Evolutionary conservation across 2,888 invertebrate species (phyloP), one percentile per base, ranked within the genome.

Genomic region (Watsonalla cultraria): DNA sequence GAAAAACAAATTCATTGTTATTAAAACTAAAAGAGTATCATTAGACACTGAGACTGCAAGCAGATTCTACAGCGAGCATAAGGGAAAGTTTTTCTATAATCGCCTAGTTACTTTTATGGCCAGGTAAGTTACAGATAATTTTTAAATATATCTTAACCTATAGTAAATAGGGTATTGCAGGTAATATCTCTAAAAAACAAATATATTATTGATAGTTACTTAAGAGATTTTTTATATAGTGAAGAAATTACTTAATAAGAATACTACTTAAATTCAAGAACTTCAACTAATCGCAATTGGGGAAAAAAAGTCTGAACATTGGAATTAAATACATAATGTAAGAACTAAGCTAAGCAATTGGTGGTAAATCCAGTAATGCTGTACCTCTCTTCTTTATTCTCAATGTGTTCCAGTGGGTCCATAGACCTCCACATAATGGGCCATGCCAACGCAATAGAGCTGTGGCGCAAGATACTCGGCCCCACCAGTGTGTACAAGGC

Each of bases 401-500:
- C 9, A 49, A 11, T 51, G 55, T 58, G 35, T 90, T 93, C 68
- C 76, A 98, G 98, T 91, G 98, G 98, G 0, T 94, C 94, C n/a
- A 93, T 96, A 52, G 94, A 95, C 70, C 92, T 96, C 8, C 94
- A 96, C 65, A 93, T 98, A 61, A 85, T 98, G 62, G 95, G 95
- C 7, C 93, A 94, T 59, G 88, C 93, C 47, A 92, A 97, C 84
- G 96, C 96, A 6, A 95, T 98, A 63, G 72, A 84, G 14, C 91
- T 93, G 52, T 98, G 98, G 98, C 92, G 98, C 61, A 76, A 85
- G 52, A 81, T 98, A 51, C 94, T 98, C 91, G 98, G 98, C 0
- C 98, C 98, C 0, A 98, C 98, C 0, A 97, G 97, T 87, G 96
- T 95, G 0, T 96, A 92, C 74, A 94, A 94, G 78, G 94, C 96